A percentile compares a stretch with the other conserved stretches of the same genome.
Evolutionary conservation across 2,797 vertebrate genomes (phyloP).

Genomic region (Poeciliopsis gracilis): DNA sequence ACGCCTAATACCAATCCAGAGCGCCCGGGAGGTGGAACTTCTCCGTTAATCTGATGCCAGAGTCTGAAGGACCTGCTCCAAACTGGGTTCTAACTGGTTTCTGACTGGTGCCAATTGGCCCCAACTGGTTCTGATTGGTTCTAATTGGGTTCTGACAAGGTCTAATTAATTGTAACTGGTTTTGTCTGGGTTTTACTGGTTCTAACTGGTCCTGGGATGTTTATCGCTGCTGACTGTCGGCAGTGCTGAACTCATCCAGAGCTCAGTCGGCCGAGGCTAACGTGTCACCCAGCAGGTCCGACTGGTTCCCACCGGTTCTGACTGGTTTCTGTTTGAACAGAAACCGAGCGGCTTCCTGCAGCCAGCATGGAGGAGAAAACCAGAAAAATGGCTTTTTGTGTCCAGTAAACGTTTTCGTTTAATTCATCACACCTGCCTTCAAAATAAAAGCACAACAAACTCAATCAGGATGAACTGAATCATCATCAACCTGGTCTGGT

Average conservation of each 20-base stretch:
- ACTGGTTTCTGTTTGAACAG: slow-evolving; percentile 36
- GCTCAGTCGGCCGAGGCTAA: too few species aligned
- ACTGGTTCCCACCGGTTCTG: slow-evolving; percentile 13
- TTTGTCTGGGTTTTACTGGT: not conserved
- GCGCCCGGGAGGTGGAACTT: not conserved
- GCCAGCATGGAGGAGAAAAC: not conserved
- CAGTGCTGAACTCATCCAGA: not conserved
- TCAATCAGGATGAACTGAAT: not conserved
- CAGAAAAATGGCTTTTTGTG: not conserved
- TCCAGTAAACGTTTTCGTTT: not conserved
- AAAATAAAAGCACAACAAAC: not conserved
- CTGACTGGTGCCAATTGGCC: not conserved
- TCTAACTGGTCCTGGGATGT: not conserved
- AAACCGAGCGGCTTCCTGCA: not conserved
- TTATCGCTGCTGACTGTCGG: not conserved
- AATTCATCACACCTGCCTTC: not conserved
- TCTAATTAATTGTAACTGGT: not conserved
- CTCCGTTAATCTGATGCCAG: slow-evolving; percentile 47
- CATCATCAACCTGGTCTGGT: not conserved
- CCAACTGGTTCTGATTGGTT: not conserved
- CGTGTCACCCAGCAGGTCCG: not conserved
- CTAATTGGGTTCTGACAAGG: too few species aligned
- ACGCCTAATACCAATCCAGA: slow-evolving; percentile 15
- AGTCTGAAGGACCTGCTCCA: slow-evolving; percentile 45
- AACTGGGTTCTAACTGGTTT: not conserved